These are phyloP conservation scores for Agelaius phoeniceus DNA, from an alignment of 2,113 vertebrate species.

Conservation along the genomic window DNA sequence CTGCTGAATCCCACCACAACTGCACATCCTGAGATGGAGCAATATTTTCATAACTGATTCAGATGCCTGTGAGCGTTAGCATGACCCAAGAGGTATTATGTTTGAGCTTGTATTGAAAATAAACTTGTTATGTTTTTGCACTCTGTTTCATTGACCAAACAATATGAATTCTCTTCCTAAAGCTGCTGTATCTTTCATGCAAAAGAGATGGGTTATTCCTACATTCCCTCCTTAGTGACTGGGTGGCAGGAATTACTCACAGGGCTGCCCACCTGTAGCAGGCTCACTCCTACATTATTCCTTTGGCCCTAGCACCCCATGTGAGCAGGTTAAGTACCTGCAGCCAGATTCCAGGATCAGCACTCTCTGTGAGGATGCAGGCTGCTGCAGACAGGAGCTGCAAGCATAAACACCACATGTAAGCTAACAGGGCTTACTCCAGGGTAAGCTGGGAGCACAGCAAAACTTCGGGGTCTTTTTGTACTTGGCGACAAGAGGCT, in stretches of 20 bases:
- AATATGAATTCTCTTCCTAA: neutral
- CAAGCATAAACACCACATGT: accelerated
- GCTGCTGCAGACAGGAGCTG: neutral
- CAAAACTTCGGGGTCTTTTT: neutral
- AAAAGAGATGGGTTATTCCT: neutral
- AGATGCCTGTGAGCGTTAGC: neutral
- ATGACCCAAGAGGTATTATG: neutral
- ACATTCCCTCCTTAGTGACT: neutral
- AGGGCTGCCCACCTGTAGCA: neutral
- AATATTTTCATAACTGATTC: neutral
- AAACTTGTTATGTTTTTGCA: slow-evolving; percentile 20
- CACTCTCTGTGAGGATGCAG: neutral
- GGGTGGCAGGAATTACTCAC: neutral
- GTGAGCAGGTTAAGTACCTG: neutral
- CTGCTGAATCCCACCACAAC: neutral
- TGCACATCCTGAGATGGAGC: neutral
- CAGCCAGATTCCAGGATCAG: neutral
- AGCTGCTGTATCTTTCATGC: neutral
- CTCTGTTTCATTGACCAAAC: neutral
- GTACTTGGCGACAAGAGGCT: neutral
- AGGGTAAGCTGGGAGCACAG: neutral
- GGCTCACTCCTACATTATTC: neutral
- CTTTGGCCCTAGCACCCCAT: neutral
- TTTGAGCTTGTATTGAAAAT: slow-evolving; percentile 36
- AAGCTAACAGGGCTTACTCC: neutral